These are phyloP conservation scores for Athalia rosae DNA, from an alignment of 2,888 invertebrate species.

Conservation along the genomic window DNA sequence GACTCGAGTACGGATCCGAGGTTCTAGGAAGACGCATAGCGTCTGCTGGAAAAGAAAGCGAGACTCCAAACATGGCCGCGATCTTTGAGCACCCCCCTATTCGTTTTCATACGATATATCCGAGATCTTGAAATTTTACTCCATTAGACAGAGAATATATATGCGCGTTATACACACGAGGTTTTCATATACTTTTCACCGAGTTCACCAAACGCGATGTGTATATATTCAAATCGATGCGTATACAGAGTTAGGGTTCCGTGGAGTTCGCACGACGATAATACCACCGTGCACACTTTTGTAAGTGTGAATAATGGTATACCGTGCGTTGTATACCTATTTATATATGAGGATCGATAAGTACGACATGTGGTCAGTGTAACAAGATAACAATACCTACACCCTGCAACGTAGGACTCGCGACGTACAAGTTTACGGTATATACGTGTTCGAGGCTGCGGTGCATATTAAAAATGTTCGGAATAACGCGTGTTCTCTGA, in stretches of 20 bases:
- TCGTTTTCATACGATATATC: neutral
- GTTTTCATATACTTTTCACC: neutral
- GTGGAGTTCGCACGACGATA: neutral
- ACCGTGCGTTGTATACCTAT: neutral
- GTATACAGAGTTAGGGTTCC: neutral
- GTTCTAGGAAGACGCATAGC: neutral
- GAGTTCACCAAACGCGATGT: neutral
- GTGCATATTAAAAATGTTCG: too few relatives aligned
- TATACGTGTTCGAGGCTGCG: too few relatives aligned
- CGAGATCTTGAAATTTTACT: neutral
- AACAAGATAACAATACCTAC: constrained; percentile 27
- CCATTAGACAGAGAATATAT: too few relatives aligned
- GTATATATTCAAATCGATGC: neutral
- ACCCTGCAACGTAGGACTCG: neutral
- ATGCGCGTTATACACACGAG: neutral
- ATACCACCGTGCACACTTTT: neutral
- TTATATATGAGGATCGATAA: constrained; percentile 25
- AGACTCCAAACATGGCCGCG: constrained; percentile 26
- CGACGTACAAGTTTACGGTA: too few relatives aligned
- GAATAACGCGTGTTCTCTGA: too few relatives aligned
- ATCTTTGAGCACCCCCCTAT: constrained; percentile 11
- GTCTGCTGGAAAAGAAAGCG: constrained; percentile 28
- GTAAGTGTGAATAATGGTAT: neutral
- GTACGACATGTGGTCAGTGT: constrained; percentile 36
- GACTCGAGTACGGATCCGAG: neutral